phyloP scores from a whole-genome alignment of 2,797 vertebrate genomes.

The Pangasius krempfi region DNA sequence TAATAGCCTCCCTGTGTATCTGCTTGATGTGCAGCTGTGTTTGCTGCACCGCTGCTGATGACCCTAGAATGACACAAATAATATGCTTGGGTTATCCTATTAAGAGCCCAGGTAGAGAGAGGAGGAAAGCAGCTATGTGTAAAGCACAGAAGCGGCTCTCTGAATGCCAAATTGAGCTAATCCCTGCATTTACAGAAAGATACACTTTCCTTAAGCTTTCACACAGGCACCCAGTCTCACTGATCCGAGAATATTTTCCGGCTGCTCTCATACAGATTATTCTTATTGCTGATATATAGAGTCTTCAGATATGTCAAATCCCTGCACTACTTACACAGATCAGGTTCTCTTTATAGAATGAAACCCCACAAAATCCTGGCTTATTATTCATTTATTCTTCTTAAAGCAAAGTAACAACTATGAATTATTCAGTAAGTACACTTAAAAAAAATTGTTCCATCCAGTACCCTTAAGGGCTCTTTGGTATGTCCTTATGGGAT shows the following conservation, averaged over 20 bases:
- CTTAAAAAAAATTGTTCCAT: neutral
- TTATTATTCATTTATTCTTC: conserved; percentile 10
- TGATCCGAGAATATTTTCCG: conserved; percentile 40
- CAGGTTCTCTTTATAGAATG: conserved; percentile 24
- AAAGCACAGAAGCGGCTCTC: conserved; percentile 35
- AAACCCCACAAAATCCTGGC: neutral
- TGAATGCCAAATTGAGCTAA: conserved; percentile 52
- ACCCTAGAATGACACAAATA: conserved; percentile 59
- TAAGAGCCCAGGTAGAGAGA: conserved; percentile 48
- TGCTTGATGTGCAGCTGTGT: conserved; percentile 38
- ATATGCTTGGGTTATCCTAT: conserved; percentile 59
- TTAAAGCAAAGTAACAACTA: neutral
- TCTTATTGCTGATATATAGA: conserved; percentile 22
- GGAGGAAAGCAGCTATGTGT: conserved; percentile 47
- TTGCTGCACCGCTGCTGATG: conserved; percentile 55
- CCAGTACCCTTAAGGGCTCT: neutral
- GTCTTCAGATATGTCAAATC: conserved; percentile 22
- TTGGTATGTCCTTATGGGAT: conserved; percentile 1
- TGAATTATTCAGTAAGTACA: conserved; percentile 15
- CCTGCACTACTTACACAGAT: conserved; percentile 10
- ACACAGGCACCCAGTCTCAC: conserved; percentile 39
- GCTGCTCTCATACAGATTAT: conserved; percentile 26
- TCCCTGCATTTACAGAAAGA: conserved; percentile 47
- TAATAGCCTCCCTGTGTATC: conserved; percentile 50
- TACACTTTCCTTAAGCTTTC: conserved; percentile 42